A percentile compares a stretch with the other conserved stretches of the same genome.
phyloP scores from a whole-genome alignment of 1,140 invertebrate genomes.

The Cyrtorhinus lividipennis region DNA sequence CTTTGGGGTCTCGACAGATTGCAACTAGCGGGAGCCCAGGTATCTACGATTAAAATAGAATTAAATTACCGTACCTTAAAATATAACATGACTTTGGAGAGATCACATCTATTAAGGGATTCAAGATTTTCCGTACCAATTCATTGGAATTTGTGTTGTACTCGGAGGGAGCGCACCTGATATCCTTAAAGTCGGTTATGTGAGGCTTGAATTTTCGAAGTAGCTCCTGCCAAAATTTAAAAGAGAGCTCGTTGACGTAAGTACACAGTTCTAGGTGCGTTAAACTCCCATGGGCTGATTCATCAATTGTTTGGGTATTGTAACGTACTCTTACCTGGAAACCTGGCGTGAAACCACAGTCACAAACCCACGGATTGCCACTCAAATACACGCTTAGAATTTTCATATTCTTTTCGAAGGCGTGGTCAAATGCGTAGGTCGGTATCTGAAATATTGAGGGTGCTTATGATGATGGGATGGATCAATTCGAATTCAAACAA shows the following conservation, averaged over 20 bases:
- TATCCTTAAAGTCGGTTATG: slow-evolving; percentile 47
- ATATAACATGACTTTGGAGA: too few relatives aligned
- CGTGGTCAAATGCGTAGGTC: slow-evolving; percentile 60
- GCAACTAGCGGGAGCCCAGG: slow-evolving; percentile 46
- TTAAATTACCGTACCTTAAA: neutral
- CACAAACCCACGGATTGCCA: slow-evolving; percentile 65
- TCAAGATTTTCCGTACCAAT: neutral
- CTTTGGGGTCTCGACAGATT: slow-evolving; percentile 41
- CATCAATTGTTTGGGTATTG: too few relatives aligned
- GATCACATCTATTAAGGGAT: too few relatives aligned
- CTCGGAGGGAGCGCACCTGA: slow-evolving; percentile 42
- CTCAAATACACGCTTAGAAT: slow-evolving; percentile 50
- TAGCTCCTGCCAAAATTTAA: slow-evolving; percentile 37
- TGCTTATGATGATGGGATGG: too few relatives aligned
- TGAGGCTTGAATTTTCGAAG: slow-evolving; percentile 52
- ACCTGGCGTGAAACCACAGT: slow-evolving; percentile 58
- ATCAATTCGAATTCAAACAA: too few relatives aligned
- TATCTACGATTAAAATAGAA: slow-evolving; percentile 40
- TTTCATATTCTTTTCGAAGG: slow-evolving; percentile 52
- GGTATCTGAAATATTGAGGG: slow-evolving; percentile 43
- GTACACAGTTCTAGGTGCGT: too few relatives aligned
- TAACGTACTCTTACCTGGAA: slow-evolving; percentile 56
- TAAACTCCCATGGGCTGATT: too few relatives aligned
- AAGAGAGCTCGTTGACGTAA: too few relatives aligned
- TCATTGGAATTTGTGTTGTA: slow-evolving; percentile 38